phyloP scores from a whole-genome alignment of 2,797 vertebrate species.

The Gobionotothen gibberifrons region DNA sequence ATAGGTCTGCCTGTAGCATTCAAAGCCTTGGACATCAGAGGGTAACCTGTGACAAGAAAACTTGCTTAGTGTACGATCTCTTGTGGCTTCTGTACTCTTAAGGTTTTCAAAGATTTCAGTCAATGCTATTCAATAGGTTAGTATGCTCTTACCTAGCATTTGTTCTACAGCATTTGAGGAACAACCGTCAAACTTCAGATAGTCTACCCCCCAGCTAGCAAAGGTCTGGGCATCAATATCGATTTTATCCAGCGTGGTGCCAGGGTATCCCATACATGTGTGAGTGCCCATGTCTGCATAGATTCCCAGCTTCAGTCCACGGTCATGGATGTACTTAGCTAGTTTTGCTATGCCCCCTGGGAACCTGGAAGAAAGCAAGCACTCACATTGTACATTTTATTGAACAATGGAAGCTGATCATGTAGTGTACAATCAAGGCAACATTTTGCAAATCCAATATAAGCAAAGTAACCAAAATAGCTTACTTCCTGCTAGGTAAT shows the following conservation, averaged over 20 bases:
- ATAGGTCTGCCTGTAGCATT: constrained; percentile 89
- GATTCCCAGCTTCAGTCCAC: constrained; percentile 89
- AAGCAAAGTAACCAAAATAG: no score
- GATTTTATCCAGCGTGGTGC: constrained; percentile 83
- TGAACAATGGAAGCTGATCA: no score
- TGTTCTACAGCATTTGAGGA: constrained; percentile 73
- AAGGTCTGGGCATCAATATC: constrained; percentile 86
- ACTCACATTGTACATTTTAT: background rate
- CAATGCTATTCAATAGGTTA: background rate
- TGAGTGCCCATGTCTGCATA: constrained; percentile 84
- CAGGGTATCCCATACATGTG: constrained; percentile 87
- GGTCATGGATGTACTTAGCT: constrained; percentile 86
- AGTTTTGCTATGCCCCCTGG: constrained; percentile 86
- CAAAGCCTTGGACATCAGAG: constrained; percentile 88
- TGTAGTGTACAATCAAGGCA: no score
- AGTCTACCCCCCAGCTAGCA: constrained; percentile 88
- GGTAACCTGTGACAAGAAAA: constrained; percentile 81
- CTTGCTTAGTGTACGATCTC: background rate
- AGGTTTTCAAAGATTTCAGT: background rate
- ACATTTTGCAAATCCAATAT: no score
- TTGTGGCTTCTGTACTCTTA: background rate
- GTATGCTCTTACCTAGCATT: constrained; percentile 68
- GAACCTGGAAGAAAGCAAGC: constrained; percentile 67
- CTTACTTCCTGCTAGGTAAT: no score
- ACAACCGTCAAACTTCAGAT: constrained; percentile 90